Base-by-base conservation (phyloP, 2,888 invertebrate genomes). In the Eristalinus sepulchralis region DNA sequence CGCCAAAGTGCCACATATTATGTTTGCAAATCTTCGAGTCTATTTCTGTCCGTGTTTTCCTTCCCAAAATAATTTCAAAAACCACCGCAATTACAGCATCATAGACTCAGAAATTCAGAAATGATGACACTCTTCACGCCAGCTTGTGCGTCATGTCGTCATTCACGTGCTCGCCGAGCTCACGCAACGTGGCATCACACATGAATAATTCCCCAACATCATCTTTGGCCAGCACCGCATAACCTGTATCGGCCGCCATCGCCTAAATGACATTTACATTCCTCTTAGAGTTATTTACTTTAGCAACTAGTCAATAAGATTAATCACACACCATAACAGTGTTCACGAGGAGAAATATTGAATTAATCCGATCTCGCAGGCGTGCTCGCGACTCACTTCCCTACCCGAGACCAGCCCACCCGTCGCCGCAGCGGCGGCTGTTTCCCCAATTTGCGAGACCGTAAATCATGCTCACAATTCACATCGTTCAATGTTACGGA, bases 401-500 rank as follows among this genome's bases (percentile, higher is more conserved):
- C 17, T n/a, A 47, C 47, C n/a, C 47, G 17, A 17, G n/a, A n/a
- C 17, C 47, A 17, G 5, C 27, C 9, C 34, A 34, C 34, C 34
- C 34, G 34, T 5, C 39, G 17, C n/a, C n/a, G 39, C 39, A 11
- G 13, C 10, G 8, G 34, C 17, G n/a, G 13, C 39, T 0, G n/a
- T 17, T 47, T 47, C 47, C 17, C 17, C 17, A 17, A 47, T 47
- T 57, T 24, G 57, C 6, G 57, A 22, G 57, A 22, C 22, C 57
- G 57, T 57, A 57, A 57, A 57, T 57, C 57, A 57, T 24, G 24
- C 24, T 27, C 24, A 4, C n/a, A 57, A n/a, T 11, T 27, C 24
- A 4, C n/a, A 57, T 57, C 57, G 57, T 57, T 57, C 57, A 57
- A 57, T 57, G 57, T 57, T 57, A 24, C 57, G 24, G 24, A 57